These are phyloP conservation scores for Pterocles burchelli DNA, from an alignment of 2,113 vertebrate genomes.

Conservation along the genomic window DNA sequence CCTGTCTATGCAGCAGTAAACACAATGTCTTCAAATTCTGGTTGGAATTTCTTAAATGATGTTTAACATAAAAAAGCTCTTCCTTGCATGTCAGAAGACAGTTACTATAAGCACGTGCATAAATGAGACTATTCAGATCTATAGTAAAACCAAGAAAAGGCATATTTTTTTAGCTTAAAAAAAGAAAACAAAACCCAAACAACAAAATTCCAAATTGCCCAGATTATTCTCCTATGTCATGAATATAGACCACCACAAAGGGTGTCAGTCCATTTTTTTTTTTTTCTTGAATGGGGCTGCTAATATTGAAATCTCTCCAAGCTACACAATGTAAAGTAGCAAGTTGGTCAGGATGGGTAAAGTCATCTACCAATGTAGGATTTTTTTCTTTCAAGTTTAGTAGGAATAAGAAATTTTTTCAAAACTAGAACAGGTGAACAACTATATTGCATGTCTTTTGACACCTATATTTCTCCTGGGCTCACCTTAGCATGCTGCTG, in stretches of 20 bases:
- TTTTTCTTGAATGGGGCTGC: not conserved
- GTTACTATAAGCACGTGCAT: not conserved
- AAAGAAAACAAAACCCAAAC: not conserved
- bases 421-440: not conserved
- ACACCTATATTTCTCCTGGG: not conserved
- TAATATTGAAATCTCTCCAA: not conserved
- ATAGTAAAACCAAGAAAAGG: not conserved
- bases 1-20: not conserved
- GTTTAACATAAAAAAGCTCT: not conserved
- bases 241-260: not conserved
- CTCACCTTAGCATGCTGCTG: not conserved
- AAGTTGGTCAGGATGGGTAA: not conserved
- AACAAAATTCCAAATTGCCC: accelerated
- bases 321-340: not conserved
- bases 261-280: accelerated
- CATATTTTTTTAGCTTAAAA: not conserved
- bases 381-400: not conserved
- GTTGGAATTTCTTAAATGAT: not conserved
- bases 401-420: not conserved
- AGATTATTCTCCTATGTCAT: not conserved
- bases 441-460: not conserved
- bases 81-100: not conserved
- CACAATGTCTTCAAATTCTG: not conserved
- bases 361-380: accelerated
- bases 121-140: not conserved